These are phyloP conservation scores for Neosalanx taihuensis DNA, from an alignment of 2,797 vertebrate species.

Conservation along the genomic window DNA sequence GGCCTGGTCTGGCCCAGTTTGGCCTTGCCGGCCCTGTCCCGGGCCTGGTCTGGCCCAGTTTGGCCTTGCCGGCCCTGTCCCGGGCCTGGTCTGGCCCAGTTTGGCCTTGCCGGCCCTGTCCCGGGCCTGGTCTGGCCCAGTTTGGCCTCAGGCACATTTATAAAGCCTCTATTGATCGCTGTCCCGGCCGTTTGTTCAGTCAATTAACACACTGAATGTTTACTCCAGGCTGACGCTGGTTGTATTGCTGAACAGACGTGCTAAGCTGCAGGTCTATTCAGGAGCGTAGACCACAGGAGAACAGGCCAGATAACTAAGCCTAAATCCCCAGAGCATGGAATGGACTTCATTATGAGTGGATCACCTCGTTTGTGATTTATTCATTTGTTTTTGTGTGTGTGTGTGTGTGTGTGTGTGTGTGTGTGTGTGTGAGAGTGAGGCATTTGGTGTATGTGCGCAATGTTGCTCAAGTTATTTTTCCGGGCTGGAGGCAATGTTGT, in stretches of 20 bases:
- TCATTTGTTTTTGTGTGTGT: constrained; percentile 42
- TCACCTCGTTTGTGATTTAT: background rate
- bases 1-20: too few species aligned
- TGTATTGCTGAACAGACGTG: constrained; percentile 9
- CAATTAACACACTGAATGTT: constrained; percentile 53
- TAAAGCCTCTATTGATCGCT: constrained; percentile 51
- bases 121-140: constrained; percentile 29
- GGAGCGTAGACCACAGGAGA: background rate
- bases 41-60: too few species aligned
- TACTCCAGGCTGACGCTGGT: constrained; percentile 29
- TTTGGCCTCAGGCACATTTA: constrained; percentile 43
- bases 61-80: too few species aligned
- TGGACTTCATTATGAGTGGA: background rate
- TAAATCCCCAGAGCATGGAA: background rate
- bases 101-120: too few species aligned
- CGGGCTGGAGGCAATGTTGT: constrained; percentile 29
- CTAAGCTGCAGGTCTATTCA: background rate
- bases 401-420: constrained; percentile 32
- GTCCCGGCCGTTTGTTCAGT: constrained; percentile 51
- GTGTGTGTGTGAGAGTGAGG: constrained; percentile 50
- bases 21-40: too few species aligned
- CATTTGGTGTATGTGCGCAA: constrained; percentile 36
- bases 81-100: too few species aligned
- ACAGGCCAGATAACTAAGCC: background rate
- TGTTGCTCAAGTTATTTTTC: constrained; percentile 40